Percentiles rank a stretch among this genome's conserved stretches.
phyloP scores from a whole-genome alignment of 2,113 vertebrate genomes.

The Eclectus roratus region DNA sequence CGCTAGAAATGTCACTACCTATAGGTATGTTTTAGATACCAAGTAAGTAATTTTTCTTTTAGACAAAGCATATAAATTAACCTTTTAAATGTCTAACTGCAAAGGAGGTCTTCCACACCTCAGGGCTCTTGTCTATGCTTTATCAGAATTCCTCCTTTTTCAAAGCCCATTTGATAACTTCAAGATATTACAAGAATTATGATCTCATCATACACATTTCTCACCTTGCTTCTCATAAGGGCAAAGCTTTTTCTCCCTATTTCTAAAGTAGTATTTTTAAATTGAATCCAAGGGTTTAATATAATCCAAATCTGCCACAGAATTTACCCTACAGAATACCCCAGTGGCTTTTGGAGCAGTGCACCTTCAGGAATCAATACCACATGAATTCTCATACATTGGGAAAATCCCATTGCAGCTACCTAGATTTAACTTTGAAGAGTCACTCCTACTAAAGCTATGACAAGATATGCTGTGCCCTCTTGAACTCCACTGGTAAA shows the following conservation, averaged over 20 bases:
- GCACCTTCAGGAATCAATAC: neutral
- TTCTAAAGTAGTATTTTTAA: neutral
- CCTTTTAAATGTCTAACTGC: neutral
- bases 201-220: neutral
- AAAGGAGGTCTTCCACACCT: neutral
- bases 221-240: neutral
- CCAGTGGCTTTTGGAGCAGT: neutral
- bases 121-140: neutral
- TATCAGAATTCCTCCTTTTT: neutral
- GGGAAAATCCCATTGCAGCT: neutral
- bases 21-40: neutral
- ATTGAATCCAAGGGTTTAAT: neutral
- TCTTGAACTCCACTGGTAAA: neutral
- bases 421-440: neutral
- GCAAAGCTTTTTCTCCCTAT: neutral
- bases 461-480: neutral
- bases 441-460: neutral
- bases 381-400: neutral
- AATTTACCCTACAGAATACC: neutral
- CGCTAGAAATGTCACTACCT: neutral
- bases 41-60: neutral
- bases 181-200: neutral
- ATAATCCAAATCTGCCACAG: neutral
- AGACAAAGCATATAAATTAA: neutral
- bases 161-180: neutral